phyloP scores from a whole-genome alignment of 1,140 invertebrate species.

The Patella vulgata region DNA sequence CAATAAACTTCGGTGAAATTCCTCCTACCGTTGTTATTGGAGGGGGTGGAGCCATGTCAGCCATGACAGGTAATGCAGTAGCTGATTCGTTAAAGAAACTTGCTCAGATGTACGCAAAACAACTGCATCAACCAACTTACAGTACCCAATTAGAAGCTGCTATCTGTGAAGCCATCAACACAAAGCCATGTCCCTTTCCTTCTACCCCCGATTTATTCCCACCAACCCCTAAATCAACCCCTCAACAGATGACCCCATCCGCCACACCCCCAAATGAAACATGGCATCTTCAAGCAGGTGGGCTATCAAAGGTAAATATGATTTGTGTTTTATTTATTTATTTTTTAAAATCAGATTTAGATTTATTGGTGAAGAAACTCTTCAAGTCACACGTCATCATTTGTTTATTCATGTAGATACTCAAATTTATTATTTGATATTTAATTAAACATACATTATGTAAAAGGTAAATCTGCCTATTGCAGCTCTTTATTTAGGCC shows the following conservation, averaged over 20 bases:
- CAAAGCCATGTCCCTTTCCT: conserved; percentile 2
- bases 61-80: conserved; percentile 30
- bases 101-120: conserved; percentile 31
- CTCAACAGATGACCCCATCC: conserved; percentile 48
- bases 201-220: conserved; percentile 27
- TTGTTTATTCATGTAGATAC: no score
- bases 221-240: conserved; percentile 48
- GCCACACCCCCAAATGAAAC: conserved; percentile 46
- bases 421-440: no score
- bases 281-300: conserved; percentile 14
- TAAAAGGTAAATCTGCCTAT: no score
- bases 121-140: conserved; percentile 27
- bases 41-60: not conserved
- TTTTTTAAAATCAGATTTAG: no score
- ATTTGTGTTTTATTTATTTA: no score
- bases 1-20: conserved; percentile 57
- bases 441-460: no score
- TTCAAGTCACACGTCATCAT: no score
- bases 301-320: conserved; percentile 2
- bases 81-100: conserved; percentile 44
- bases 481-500: no score
- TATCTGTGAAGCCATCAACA: conserved; percentile 16
- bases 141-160: conserved; percentile 25
- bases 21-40: conserved; percentile 20
- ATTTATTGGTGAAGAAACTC: no score